A percentile compares a stretch with the other conserved stretches of the same genome.
These are phyloP conservation scores for Lomographa bimaculata DNA, from an alignment of 2,888 invertebrate species.

Conservation along the genomic window DNA sequence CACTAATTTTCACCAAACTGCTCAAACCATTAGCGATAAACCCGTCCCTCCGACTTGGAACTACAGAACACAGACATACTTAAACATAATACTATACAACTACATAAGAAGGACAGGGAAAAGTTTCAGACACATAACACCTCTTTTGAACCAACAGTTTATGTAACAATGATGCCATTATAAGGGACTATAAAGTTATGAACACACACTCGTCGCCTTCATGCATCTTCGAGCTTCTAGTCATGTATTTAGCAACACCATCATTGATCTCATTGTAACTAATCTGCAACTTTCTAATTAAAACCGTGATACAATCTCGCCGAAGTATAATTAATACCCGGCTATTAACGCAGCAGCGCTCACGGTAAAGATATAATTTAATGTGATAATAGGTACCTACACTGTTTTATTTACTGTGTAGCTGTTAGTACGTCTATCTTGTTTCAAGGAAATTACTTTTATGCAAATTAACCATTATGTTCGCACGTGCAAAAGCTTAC, in stretches of 20 bases:
- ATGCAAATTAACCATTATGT: conserved; percentile 59
- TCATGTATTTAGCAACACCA: neutral
- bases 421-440: conserved; percentile 31
- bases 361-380: conserved; percentile 28
- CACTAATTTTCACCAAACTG: no score
- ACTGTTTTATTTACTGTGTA: conserved; percentile 32
- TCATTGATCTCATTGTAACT: conserved; percentile 10
- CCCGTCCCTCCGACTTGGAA: no score
- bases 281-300: conserved; percentile 18
- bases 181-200: no score
- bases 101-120: no score
- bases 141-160: no score
- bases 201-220: no score
- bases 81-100: no score
- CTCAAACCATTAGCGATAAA: no score
- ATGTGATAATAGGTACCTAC: conserved; percentile 24
- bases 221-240: no score
- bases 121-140: no score
- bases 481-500: conserved; percentile 44
- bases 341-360: conserved; percentile 26
- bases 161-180: no score
- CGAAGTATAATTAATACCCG: conserved; percentile 28
- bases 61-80: no score
- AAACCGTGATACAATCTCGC: conserved; percentile 17
- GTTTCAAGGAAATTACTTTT: conserved; percentile 63